phyloP scores from a whole-genome alignment of 2,113 vertebrate genomes.

The Abramis brama region DNA sequence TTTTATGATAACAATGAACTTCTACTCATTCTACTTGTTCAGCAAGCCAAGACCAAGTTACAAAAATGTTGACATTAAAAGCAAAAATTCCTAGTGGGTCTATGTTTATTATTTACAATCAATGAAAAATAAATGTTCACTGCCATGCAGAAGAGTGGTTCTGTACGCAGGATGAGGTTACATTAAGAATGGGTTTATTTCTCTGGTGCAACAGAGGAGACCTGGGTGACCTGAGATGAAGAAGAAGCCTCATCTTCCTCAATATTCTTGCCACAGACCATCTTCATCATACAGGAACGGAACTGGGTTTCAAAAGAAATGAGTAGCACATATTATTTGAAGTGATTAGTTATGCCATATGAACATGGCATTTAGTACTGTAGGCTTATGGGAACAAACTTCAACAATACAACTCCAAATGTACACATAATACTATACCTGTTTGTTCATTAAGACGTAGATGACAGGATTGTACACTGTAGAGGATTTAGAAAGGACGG shows the following conservation, averaged over 20 bases:
- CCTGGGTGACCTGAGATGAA: slow-evolving; percentile 74
- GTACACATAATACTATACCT: slow-evolving; percentile 54
- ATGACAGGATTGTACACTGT: slow-evolving; percentile 80
- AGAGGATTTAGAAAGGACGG: slow-evolving; percentile 75
- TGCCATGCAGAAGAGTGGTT: background rate
- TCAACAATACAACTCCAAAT: background rate
- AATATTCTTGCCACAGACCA: slow-evolving; percentile 68
- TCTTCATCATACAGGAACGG: slow-evolving; percentile 64
- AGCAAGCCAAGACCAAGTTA: slow-evolving; percentile 7
- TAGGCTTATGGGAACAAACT: background rate
- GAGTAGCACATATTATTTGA: background rate
- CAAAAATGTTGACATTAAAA: slow-evolving; percentile 21
- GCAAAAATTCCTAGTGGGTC: slow-evolving; percentile 18
- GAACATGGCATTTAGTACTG: background rate
- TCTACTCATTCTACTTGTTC: slow-evolving; percentile 47
- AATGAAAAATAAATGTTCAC: slow-evolving; percentile 11
- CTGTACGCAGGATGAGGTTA: background rate
- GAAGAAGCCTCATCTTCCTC: slow-evolving; percentile 73
- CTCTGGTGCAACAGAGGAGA: slow-evolving; percentile 73
- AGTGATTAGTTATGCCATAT: background rate
- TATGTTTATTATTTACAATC: slow-evolving; percentile 54
- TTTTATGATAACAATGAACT: background rate
- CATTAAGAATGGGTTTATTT: slow-evolving; percentile 34
- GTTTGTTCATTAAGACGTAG: slow-evolving; percentile 79
- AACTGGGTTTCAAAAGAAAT: slow-evolving; percentile 61